Evolutionary conservation across 2,888 invertebrate species (phyloP).

Genomic region (Muschampia plurimacula): DNA sequence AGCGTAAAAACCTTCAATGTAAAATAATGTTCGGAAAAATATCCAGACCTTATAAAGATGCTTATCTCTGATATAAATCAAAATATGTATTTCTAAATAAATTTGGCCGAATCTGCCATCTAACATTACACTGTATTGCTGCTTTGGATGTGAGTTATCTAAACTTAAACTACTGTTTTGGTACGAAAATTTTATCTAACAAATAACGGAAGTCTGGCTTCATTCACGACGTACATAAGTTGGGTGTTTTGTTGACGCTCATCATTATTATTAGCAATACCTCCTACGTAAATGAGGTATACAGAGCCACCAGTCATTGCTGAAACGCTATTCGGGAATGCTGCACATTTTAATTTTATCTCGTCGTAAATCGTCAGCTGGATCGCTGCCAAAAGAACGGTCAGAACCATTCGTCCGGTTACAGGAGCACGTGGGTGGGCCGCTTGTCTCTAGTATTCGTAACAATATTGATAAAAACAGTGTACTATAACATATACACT

Average conservation of each 20-base stretch:
- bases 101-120: no score
- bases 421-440: constrained; percentile 50
- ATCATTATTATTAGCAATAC: constrained; percentile 40
- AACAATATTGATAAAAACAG: constrained; percentile 36
- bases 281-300: constrained; percentile 39
- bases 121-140: no score
- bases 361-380: constrained; percentile 72
- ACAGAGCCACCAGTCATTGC: constrained; percentile 52
- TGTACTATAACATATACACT: neutral
- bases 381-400: constrained; percentile 67
- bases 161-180: no score
- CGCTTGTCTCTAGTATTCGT: constrained; percentile 31
- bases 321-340: constrained; percentile 62
- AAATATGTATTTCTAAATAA: no score
- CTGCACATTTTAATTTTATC: constrained; percentile 75
- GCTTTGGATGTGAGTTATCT: no score
- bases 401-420: constrained; percentile 47
- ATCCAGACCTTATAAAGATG: no score
- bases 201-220: neutral
- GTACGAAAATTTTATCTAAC: neutral
- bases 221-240: constrained; percentile 15
- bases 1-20: no score
- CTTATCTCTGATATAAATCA: no score
- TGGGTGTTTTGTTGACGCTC: constrained; percentile 9
- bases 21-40: no score